Evolutionary conservation across 2,113 vertebrate species (phyloP).

Genomic region (Pseudorectes ferrugineus): DNA sequence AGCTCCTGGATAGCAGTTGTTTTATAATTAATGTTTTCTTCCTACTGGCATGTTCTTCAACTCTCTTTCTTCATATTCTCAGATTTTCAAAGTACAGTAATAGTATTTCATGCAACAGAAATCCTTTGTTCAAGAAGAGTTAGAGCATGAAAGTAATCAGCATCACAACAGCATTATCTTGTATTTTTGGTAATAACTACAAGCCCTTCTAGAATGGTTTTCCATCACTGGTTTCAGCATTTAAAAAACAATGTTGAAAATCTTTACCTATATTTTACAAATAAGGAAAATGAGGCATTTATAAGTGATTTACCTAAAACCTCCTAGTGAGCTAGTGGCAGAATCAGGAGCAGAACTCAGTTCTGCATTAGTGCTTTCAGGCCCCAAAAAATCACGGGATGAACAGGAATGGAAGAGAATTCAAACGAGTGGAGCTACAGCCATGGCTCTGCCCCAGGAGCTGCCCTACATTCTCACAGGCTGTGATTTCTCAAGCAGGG

Average conservation of each 20-base stretch:
- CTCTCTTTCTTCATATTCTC: neutral
- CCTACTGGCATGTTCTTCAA: neutral
- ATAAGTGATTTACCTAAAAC: neutral
- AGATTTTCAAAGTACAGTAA: neutral
- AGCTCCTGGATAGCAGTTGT: slow-evolving; percentile 25
- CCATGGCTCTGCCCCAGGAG: neutral
- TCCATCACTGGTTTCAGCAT: neutral
- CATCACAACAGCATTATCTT: neutral
- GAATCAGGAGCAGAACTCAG: neutral
- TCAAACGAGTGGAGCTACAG: neutral
- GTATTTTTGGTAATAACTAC: neutral
- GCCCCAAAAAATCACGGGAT: neutral
- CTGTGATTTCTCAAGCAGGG: neutral
- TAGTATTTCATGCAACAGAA: neutral
- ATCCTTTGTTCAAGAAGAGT: neutral
- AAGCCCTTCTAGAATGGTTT: neutral
- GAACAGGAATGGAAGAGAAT: neutral
- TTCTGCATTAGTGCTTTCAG: neutral
- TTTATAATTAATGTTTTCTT: slow-evolving; percentile 47
- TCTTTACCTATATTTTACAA: neutral
- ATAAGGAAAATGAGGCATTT: neutral
- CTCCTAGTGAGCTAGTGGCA: neutral
- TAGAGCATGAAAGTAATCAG: neutral
- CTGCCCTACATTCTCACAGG: accelerated
- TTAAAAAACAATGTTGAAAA: neutral